Base-by-base conservation (phyloP, 2,888 invertebrate genomes). In the Coenonympha arcania region DNA sequence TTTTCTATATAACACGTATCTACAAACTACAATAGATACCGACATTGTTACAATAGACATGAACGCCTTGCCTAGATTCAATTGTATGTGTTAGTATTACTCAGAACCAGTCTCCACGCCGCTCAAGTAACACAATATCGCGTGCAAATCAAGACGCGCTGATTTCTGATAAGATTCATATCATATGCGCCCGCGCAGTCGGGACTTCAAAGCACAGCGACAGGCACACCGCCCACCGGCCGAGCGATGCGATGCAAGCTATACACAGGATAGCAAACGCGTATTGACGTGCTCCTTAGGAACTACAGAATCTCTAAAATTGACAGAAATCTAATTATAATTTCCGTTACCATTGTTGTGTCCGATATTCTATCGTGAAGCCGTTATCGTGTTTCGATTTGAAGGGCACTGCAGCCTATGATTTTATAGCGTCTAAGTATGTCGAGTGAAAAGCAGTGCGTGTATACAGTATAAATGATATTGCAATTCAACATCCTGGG, bases 141-240 rank as follows among this genome's bases (percentile, higher is more conserved):
- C 19, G 40, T 48, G 46, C 24, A 44, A 44, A 54, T 51, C 44
- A 41, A 51, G 15, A 48, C 40, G 48, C 30, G 40, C 30, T 40
- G 47, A 43, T 51, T 44, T 18, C 30, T 20, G 44, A 48, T 45
- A 45, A 48, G 40, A 48, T 48, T 46, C 36, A 47, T 11, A 48
- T 16, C 48, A 48, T 36, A 50, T n/a, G n/a, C n/a, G n/a, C 48
- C 40, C 18, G 43, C 54, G n/a, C n/a, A n/a, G n/a, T n/a, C n/a
- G 54, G 51, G 20, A 42, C 19, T 16, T 50, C 53, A 50, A 53
- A 53, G 42, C 20, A 3, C 31, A 13, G 4, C 18, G 8, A 19
- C 20, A 2, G 2, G 11, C 3, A 6, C 11, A 11, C 8, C 8
- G 11, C 8, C 8, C 41, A 28, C 4, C 19, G 15, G 19, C 30